Percentiles rank a stretch among this genome's conserved stretches.
Conservation (phyloP, 2,888 invertebrate genomes). For the Leucophenga maculata region DNA sequence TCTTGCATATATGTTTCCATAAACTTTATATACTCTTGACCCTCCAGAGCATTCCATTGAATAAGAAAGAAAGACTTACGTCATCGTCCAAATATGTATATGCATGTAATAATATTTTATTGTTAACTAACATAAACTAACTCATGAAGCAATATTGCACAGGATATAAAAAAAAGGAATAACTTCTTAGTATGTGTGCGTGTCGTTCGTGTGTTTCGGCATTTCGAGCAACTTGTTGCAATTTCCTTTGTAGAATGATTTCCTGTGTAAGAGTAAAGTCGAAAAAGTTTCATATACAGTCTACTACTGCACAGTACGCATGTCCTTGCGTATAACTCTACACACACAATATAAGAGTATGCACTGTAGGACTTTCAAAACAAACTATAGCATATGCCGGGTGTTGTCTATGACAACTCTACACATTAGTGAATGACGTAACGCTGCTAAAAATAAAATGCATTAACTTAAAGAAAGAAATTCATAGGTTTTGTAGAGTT, state of each 20-base stretch:
- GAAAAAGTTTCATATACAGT: neutral
- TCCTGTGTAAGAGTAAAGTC: constrained; percentile 1
- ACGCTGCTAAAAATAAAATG: constrained; percentile 37
- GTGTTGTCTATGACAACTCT: constrained; percentile 47
- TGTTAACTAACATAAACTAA: neutral
- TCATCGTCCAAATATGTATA: neutral
- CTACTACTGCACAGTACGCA: neutral
- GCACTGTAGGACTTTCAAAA: neutral
- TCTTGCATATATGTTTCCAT: too few relatives aligned
- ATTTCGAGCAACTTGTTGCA: constrained; percentile 49
- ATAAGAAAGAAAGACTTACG: too few relatives aligned
- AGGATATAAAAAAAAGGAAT: too few relatives aligned
- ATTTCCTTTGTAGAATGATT: neutral
- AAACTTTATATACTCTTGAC: too few relatives aligned
- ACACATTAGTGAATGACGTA: constrained; percentile 55
- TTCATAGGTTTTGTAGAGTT: neutral
- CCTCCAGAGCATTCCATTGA: too few relatives aligned
- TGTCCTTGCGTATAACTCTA: neutral
- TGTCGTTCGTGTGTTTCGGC: constrained; percentile 33
- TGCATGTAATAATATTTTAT: too few relatives aligned
- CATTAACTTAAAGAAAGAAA: neutral
- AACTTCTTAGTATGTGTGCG: neutral
- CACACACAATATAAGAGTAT: constrained; percentile 9
- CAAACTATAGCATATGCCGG: constrained; percentile 38
- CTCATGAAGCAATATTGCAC: neutral